Evolutionary conservation across 2,797 vertebrate species (phyloP).

Genomic region (Champsocephalus gunnari): DNA sequence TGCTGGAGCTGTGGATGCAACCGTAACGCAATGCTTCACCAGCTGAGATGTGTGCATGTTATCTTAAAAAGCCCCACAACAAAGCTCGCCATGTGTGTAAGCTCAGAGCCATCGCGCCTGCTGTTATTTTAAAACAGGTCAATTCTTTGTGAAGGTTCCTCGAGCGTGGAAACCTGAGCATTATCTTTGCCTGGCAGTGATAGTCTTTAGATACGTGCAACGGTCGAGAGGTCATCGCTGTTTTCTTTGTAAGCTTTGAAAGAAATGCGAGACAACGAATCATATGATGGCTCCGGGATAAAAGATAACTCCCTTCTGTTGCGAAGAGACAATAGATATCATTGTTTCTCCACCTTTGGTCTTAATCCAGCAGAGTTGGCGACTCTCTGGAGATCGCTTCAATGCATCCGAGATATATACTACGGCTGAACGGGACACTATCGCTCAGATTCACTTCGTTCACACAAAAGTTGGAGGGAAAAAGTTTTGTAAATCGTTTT

Average conservation of each 20-base stretch:
- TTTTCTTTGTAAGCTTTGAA: conserved; percentile 63
- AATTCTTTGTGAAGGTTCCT: conserved; percentile 38
- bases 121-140: conserved; percentile 34
- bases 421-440: conserved; percentile 7
- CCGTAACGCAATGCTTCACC: conserved; percentile 13
- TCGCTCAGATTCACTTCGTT: conserved; percentile 7
- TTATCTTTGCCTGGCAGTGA: conserved; percentile 38
- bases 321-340: conserved; percentile 53
- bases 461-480: too few relatives aligned
- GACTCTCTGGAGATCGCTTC: conserved; percentile 49
- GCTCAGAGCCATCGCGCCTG: not conserved
- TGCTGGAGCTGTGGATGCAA: conserved; percentile 35
- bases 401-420: conserved; percentile 36
- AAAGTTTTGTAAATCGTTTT: not conserved
- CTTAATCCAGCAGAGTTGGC: conserved; percentile 53
- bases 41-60: conserved; percentile 44
- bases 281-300: conserved; percentile 60
- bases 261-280: conserved; percentile 63
- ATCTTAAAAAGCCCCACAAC: conserved; percentile 22
- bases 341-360: conserved; percentile 63
- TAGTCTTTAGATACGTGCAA: conserved; percentile 33
- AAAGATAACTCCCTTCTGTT: conserved; percentile 40
- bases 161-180: conserved; percentile 36
- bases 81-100: not conserved
- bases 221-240: conserved; percentile 56